Base-by-base conservation (phyloP, 23 tunicate genomes). In the Ciona savignyi region DNA sequence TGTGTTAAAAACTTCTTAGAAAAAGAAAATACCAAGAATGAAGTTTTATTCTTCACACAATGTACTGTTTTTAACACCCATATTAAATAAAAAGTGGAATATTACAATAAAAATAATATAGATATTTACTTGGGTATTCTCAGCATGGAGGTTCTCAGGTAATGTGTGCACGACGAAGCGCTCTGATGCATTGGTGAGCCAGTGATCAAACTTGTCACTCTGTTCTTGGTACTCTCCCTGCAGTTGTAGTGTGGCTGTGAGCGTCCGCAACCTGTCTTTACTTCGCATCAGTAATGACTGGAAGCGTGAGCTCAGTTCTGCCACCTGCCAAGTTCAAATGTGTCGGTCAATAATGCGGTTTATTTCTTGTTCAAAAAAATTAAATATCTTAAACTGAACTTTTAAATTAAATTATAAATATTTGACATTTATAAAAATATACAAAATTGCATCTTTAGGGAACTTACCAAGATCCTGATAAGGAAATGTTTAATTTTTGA, bases 231-330 rank as follows among this genome's bases (percentile, higher is more conserved):
- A 74, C 35, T 89, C 89, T 25, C 74, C 49, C 25, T 89, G 96
- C 6, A 83, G 61, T 64, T 83, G 78, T 29, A 89, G 73, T 1
- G 75, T 71, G 27, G 32, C 66, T 35, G 78, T 78, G 51, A 30
- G 74, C 4, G 64, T 29, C 34, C 83, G 71, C 42, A 78, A 66
- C 29, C 69, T 74, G 49, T 84, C 81, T n/a, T 85, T 80, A 31
- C 77, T 61, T 26, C 68, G 72, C 66, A 89, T 74, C 64, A 79
- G 20, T 23, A 89, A 74, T 11, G 89, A 30, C 67, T 89, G 96
- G 31, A 78, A 83, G 6, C 96, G 81, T 2, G 87, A 81, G 30
- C 72, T 89, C 75, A 89, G 60, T 42, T 77, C 49, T 30, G 96
- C 67, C 23, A 83, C 87, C 96, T 89, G 78, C 6, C 21, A n/a